These are phyloP conservation scores for Conopomorpha cramerella DNA, from an alignment of 1,140 invertebrate species.

Conservation along the genomic window DNA sequence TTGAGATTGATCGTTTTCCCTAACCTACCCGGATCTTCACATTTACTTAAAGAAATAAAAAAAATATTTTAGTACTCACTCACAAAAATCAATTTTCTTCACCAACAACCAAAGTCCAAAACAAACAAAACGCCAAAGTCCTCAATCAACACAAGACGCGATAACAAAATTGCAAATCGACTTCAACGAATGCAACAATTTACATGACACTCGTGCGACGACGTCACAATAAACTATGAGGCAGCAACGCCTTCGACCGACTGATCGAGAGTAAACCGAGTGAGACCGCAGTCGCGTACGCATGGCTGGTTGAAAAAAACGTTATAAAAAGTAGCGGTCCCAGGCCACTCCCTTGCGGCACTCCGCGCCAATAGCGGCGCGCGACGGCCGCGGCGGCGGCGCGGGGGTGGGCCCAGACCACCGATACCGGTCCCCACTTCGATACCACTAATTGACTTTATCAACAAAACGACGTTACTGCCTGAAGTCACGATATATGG, in stretches of 20 bases:
- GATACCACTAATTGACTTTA: slow-evolving; percentile 59
- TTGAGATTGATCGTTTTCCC: too few relatives aligned
- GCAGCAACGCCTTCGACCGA: slow-evolving; percentile 50
- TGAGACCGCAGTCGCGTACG: slow-evolving; percentile 32
- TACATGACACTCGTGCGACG: slow-evolving; percentile 33
- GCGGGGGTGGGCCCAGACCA: slow-evolving; percentile 43
- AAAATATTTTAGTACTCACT: too few relatives aligned
- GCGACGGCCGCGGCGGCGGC: slow-evolving; percentile 21
- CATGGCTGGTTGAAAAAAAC: slow-evolving; percentile 31
- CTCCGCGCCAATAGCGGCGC: slow-evolving; percentile 35
- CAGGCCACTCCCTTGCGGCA: slow-evolving; percentile 37
- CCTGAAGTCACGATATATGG: slow-evolving; percentile 54
- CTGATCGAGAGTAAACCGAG: slow-evolving; percentile 45
- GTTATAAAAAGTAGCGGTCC: slow-evolving; percentile 41
- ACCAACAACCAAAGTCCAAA: too few relatives aligned
- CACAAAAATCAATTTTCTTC: too few relatives aligned
- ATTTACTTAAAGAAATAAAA: too few relatives aligned
- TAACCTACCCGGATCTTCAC: too few relatives aligned
- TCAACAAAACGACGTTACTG: slow-evolving; percentile 58
- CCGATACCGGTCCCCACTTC: slow-evolving; percentile 50
- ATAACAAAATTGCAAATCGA: slow-evolving; percentile 35
- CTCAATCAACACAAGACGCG: slow-evolving; percentile 32
- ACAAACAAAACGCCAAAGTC: slow-evolving; percentile 26
- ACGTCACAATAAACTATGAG: slow-evolving; percentile 51
- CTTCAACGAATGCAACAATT: slow-evolving; percentile 34